Base-by-base conservation (phyloP, 2,888 invertebrate species). In the Zaprionus lineosus region DNA sequence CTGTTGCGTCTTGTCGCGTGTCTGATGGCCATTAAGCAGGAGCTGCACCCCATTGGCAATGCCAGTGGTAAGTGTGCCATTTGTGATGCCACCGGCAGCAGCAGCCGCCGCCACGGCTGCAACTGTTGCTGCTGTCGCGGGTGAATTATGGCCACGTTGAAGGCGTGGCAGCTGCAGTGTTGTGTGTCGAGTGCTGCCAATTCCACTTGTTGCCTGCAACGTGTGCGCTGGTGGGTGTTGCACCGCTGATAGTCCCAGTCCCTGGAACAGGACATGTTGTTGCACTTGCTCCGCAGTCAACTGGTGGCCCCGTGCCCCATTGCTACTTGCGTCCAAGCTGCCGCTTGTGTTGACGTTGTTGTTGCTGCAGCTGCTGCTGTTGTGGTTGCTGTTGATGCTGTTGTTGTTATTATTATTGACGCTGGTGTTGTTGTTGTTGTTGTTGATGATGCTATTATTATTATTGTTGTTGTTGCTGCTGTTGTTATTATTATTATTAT, bases 191-290 rank as follows among this genome's bases (percentile, higher is more conserved):
- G 52, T 44, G 7, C 68, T 44, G 21, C 37, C 52, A 2, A 41
- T 56, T 7, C 64, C 61, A 15, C 63, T 60, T 5, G 81, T 78
- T 53, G 55, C 53, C 41, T 64, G 65, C 52, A 67, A 36, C 2
- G 73, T 26, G 4, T 63, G 58, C 18, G 64, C 24, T 24, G 43
- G 61, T 24, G 76, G 75, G 65, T 82, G 87, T 48, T 85, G 78
- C 12, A 87, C 87, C 0, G 88, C 87, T 37, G 88, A 87, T 34
- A 87, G 31, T 0, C 87, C 87, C 0, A 87, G 53, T 0, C 86
- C 86, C n/a, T 86, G 88, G 0, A 87, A 64, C 8, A 87, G 50
- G 41, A 88, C 21, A 33, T 86, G 86, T 14, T 86, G 87, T 9
- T 83, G 56, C 58, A 78, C 59, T 51, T 86, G 87, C 46, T 87